Evolutionary conservation across 2,113 vertebrate species (phyloP), one percentile per base, ranked within the genome.

Genomic region (Scartelaos histophorus): DNA sequence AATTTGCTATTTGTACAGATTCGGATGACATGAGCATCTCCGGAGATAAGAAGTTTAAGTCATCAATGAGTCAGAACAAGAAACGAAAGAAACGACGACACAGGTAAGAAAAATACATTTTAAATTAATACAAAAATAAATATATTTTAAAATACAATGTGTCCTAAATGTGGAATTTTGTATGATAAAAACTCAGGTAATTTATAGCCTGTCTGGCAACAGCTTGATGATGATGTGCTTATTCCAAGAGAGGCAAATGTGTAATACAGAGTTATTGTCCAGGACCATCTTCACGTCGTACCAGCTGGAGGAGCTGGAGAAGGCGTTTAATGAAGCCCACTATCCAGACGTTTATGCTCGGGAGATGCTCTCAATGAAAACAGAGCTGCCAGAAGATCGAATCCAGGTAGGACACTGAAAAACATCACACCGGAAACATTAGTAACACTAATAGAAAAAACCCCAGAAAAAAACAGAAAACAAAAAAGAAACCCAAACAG

Each of bases 221-320:
- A 19, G 17, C 17, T 5, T 38, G 7, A 43, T 43, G 38, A 43
- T 43, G 1, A 38, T 51, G 7, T 54, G 51, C 21, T 10, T 10
- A 3, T n/a, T n/a, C 47, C 47, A 56, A 56, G 54, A 56, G 21
- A 58, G 24, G 5, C 0, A 58, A 25, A 25, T 58, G 13, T 56
- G 5, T 25, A 25, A 58, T 25, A 58, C 22, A 17, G 5, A 0
- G 53, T 19, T 12, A 66, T 1, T 85, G 69, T 80, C 68, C 82
- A 99, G 98, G 93, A 99, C 98, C 53, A 99, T 99, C 89, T 99
- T 99, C 87, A 99, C 98, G n/a, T 99, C 97, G 56, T 96, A 98
- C 88, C 98, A 99, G 90, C 93, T 99, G 79, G 97, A 99, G 78
- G 98, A 99, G 88, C 91, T 99, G 91, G 98, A 99, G 90, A 99